Evolutionary conservation across 35 echinoderm and acorn worm species (phyloP).

Genomic region (Heliocidaris tuberculata): DNA sequence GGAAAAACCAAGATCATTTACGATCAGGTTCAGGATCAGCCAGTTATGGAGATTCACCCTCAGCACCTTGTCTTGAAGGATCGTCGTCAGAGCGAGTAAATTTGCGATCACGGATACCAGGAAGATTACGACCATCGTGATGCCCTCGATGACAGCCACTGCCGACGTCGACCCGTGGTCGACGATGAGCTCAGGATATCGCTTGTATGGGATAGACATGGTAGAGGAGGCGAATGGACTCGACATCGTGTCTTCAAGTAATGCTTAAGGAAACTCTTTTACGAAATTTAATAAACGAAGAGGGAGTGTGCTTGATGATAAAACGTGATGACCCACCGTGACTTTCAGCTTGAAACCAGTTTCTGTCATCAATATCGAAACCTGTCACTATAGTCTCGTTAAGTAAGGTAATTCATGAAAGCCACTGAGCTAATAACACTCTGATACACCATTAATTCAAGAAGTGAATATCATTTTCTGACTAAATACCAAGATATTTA

Average conservation of each 20-base stretch:
- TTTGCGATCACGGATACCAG: neutral
- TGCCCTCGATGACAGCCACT: neutral
- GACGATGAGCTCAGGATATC: neutral
- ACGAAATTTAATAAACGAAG: no score
- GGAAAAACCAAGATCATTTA: neutral
- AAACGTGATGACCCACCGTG: no score
- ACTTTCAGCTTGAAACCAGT: no score
- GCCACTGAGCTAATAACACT: no score
- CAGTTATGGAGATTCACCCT: neutral
- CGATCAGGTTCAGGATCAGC: constrained; percentile 7
- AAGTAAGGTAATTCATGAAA: no score
- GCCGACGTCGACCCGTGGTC: neutral
- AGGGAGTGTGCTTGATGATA: no score
- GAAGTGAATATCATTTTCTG: no score
- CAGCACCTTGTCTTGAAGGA: neutral
- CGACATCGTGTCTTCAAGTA: neutral
- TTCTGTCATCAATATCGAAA: no score
- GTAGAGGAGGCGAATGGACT: neutral
- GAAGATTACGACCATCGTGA: neutral
- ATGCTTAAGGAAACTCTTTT: no score
- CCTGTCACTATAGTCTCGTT: no score
- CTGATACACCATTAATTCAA: no score
- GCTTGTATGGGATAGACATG: neutral
- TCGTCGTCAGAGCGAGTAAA: neutral
- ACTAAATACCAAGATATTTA: no score